Percentiles rank a stretch among this genome's conserved stretches.
phyloP scores from a whole-genome alignment of 1,140 invertebrate species.

The Caenorhabditis latens region DNA sequence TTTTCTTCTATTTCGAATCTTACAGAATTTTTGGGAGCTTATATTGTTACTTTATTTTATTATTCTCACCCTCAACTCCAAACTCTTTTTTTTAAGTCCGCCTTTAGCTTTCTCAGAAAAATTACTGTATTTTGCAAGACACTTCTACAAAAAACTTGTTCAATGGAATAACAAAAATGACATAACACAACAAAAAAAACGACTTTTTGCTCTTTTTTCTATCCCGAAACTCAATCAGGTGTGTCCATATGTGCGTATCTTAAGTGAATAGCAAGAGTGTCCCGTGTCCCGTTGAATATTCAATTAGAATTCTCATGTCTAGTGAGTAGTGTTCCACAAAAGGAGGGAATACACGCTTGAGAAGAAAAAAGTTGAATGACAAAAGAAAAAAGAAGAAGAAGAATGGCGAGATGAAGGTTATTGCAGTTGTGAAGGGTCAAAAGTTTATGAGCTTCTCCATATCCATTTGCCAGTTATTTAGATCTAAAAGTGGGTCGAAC shows the following conservation, averaged over 20 bases:
- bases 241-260: neutral
- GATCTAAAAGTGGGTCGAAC: no score
- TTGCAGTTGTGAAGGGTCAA: neutral
- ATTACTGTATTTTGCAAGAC: no score
- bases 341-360: neutral
- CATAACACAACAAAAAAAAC: neutral
- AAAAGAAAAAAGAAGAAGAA: constrained; percentile 1
- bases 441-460: neutral
- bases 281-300: constrained; percentile 17
- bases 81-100: no score
- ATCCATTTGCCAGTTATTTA: no score
- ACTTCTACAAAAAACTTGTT: neutral
- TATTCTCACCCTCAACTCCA: no score
- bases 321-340: neutral
- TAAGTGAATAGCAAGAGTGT: constrained; percentile 5
- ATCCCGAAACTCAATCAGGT: constrained; percentile 14
- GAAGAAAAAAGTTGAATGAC: neutral
- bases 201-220: neutral
- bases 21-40: no score
- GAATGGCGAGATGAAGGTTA: neutral
- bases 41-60: no score
- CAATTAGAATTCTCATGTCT: constrained; percentile 32
- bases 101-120: no score
- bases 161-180: neutral
- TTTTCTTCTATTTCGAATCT: no score